Base-by-base conservation (phyloP, 2,888 invertebrate species). In the Trissolcus brochymenae region DNA sequence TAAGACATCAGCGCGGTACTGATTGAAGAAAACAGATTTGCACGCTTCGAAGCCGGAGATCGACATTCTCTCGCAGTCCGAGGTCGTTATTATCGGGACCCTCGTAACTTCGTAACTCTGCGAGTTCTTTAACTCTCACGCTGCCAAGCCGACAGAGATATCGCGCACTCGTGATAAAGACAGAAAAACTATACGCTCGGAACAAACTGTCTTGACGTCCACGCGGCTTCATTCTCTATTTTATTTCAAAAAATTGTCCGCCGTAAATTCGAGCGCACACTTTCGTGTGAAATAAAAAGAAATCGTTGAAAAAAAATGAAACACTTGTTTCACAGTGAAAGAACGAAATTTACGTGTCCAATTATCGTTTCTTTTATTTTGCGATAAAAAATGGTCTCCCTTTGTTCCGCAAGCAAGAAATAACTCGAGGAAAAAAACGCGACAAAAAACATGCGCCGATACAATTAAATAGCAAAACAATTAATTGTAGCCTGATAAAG, bases 31-130 rank as follows among this genome's bases (percentile, higher is more conserved):
- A 57, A 57, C 64, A 65, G 68, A 75, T 75, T 70, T 50, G 68
- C 54, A 50, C 65, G 29, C 61, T 49, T 56, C 70, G 65, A 55
- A 75, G 75, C 54, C 46, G 55, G 64, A 55, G 65, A 76, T 65
- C 61, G 68, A 65, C 68, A 46, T 79, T 70, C 78, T 72, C 75
- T 59, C 62, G 70, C 59, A 73, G 76, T 76, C 74, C 68, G 77
- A 77, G 75, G 77, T 75, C 71, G 68, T 77, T 71, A 75, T 77
- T 76, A 76, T 71, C 71, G 75, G 71, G 75, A 77, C 74, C 71
- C 75, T 75, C 75, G 73, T 76, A 76, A 73, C 72, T 76, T 72
- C 77, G 72, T 73, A 73, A 75, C 68, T 78, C 78, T 75, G 60
- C 55, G 61, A 43, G 61, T 71, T 71, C 61, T 68, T 75, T 75